phyloP scores from a whole-genome alignment of 2,113 vertebrate genomes.

The Dipodomys stephensi region DNA sequence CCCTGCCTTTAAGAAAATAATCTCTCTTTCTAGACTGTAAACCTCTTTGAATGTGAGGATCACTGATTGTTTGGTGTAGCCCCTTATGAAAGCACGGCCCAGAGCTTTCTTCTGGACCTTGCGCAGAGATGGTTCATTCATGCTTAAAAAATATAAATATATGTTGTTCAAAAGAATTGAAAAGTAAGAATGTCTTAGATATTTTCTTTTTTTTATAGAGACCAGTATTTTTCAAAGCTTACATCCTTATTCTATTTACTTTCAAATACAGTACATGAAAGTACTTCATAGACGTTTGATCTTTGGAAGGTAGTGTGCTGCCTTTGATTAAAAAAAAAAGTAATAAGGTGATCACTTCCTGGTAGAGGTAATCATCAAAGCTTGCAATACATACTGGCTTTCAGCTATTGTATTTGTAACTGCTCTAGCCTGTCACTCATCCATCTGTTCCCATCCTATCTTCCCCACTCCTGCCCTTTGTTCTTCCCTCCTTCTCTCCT shows the following conservation, averaged over 20 bases:
- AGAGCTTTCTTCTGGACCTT: background rate
- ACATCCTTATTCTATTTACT: conserved; percentile 58
- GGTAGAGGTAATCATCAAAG: conserved; percentile 57
- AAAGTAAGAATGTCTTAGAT: background rate
- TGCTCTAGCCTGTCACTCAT: background rate
- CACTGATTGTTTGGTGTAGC: background rate
- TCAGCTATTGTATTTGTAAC: background rate
- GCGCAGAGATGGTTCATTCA: background rate
- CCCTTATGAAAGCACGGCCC: background rate
- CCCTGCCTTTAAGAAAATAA: background rate
- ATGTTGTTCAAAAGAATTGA: background rate
- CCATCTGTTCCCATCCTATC: background rate
- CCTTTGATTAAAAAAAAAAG: conserved; percentile 58
- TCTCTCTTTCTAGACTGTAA: background rate
- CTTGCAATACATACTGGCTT: conserved; percentile 40
- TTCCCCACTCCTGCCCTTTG: too few species aligned
- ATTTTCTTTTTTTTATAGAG: conserved; percentile 2
- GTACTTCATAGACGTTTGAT: conserved; percentile 64
- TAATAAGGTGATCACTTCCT: conserved; percentile 60
- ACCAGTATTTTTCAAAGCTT: conserved; percentile 56
- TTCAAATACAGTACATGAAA: conserved; percentile 46
- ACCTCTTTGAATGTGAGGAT: background rate
- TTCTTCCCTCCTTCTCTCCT: background rate
- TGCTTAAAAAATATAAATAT: conserved; percentile 12
- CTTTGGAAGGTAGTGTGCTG: conserved; percentile 57